Evolutionary conservation across 2,113 vertebrate genomes (phyloP), one percentile per base, ranked within the genome.

Genomic region (Ailurus styani): DNA sequence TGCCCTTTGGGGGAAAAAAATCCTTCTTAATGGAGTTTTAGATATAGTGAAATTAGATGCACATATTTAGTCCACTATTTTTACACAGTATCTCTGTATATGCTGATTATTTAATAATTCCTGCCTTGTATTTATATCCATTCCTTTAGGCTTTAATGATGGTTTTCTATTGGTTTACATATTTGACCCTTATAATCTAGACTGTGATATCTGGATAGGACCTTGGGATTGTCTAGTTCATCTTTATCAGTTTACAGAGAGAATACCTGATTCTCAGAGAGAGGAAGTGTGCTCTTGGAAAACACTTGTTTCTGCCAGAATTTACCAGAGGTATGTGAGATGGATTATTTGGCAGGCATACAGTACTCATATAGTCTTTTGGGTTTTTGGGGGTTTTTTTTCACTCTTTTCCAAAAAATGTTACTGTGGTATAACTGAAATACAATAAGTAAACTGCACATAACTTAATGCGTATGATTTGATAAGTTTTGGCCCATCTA

Each of bases 321-420:
- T 57, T 40, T 54, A 31, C 10, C 50, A 83, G 83, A 60, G 78
- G 7, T 3, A 6, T 1, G 13, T 66, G 64, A 66, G 77, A 45
- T 27, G 68, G 6, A 21, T 23, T 4, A 11, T 42, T 45, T 9
- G 47, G 37, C 45, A 70, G 75, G 20, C 3, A 13, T 29, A 2
- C 13, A 47, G 1, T 18, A 14, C n/a, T 68, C 62, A 6, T 0
- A 3, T 34, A 55, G 47, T 40, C 45, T 90, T 88, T 42, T n/a
- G 5, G 20, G 25, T 6, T 13, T 6, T 31, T 29, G 62, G 31
- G 0, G n/a, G n/a, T 27, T 2, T 25, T 27, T 78, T 5, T 31
- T 21, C 23, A 70, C 17, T 79, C 62, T 93, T 92, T 86, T 21
- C 68, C 50, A 57, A 40, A 95, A 81, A 47, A 37, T 25, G 4